Base-by-base conservation (phyloP, 2,888 invertebrate genomes). In the Ctena decussata region DNA sequence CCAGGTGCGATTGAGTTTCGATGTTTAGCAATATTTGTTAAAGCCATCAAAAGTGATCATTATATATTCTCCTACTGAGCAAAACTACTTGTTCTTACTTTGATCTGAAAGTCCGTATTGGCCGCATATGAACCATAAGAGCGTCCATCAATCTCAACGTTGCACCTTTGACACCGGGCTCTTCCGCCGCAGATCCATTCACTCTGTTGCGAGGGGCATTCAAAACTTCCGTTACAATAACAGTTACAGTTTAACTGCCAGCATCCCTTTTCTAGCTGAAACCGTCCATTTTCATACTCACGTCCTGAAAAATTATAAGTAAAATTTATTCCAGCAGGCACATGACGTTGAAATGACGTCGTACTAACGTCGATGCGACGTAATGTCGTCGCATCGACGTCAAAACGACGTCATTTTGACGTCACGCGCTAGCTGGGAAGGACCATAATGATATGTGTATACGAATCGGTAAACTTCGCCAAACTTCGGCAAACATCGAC, bases 241-340 rank as follows among this genome's bases (percentile, higher is more conserved):
- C 92, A 92, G 8, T 87, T 77, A 76, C 92, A 92, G 57, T 88
- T 81, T 39, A 89, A 90, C 44, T 81, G 65, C 24, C 78, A 85
- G 60, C 92, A 92, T 30, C 84, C 87, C n/a, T 86, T 82, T 18
- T 83, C 88, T 78, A 85, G 3, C 65, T 65, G 32, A 2, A 30
- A 32, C 1, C 11, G 65, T 15, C 65, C 65, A 21, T 65, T 65
- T 3, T 30, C 30, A 18, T n/a, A 65, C 3, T 24, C 30, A 35
- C 12, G 3, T 11, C 35, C 65, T 65, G 35, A 27, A 27, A 57
- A 57, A 46, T 11, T 41, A 41, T 41, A 41, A n/a, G n/a, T n/a
- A n/a, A n/a, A n/a, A n/a, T n/a, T 15, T 60, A 37, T 37, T n/a
- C n/a, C n/a, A n/a, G n/a, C n/a, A n/a, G n/a, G n/a, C n/a, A n/a